A percentile compares a stretch with the other conserved stretches of the same genome.
These are phyloP conservation scores for Bombyx huttoni DNA, from an alignment of 2,888 invertebrate species.

Conservation along the genomic window DNA sequence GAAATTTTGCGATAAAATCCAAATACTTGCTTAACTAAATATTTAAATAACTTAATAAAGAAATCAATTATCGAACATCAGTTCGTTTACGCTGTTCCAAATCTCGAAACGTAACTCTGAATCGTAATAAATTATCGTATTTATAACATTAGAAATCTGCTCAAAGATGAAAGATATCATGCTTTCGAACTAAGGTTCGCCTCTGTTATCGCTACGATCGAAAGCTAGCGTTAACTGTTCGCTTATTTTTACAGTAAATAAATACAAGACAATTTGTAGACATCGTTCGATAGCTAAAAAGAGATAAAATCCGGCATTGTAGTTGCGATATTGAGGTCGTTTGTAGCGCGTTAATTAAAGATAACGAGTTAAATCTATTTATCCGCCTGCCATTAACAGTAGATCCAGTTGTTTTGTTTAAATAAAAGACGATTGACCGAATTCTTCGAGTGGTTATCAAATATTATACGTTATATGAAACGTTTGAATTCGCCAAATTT, in stretches of 20 bases:
- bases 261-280: conserved; percentile 51
- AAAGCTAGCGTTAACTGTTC: conserved; percentile 34
- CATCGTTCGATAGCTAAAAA: conserved; percentile 35
- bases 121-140: background rate
- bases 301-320: conserved; percentile 44
- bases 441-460: background rate
- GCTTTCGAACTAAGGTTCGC: background rate
- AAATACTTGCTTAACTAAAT: no score
- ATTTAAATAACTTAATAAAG: no score
- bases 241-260: conserved; percentile 48
- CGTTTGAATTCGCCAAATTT: no score
- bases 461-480: background rate
- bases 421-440: background rate
- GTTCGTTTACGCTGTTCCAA: background rate
- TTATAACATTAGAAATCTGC: background rate
- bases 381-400: conserved; percentile 10
- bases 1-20: background rate
- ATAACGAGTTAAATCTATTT: conserved; percentile 37
- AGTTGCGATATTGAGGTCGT: conserved; percentile 41
- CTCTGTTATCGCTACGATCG: background rate
- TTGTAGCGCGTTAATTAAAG: conserved; percentile 51
- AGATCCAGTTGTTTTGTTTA: conserved; percentile 8
- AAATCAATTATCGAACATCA: background rate
- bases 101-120: background rate
- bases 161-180: background rate